phyloP scores from a whole-genome alignment of 1,140 invertebrate species.

The Apis mellifera region Amel_HAv3.1 CM009933.2:10640501-10641000 shows the following conservation, averaged over 20 bases:
- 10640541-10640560: neutral
- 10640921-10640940: neutral
- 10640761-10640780: conserved; percentile 24
- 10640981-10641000: neutral
- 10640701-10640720: neutral
- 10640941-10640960: neutral
- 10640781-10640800: neutral
- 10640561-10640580: neutral
- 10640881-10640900: conserved; percentile 1
- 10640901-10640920: neutral
- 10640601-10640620: neutral
- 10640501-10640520: neutral
- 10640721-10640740: neutral
- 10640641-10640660: neutral
- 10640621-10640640: neutral
- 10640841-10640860: conserved; percentile 8
- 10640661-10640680: neutral
- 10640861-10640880: conserved; percentile 38
- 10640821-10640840: conserved; percentile 18
- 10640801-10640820: conserved; percentile 4
- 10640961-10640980: neutral
- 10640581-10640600: neutral
- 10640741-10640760: neutral
- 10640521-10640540: neutral
- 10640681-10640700: neutral